These are phyloP conservation scores for Drosophila hydei DNA, from an alignment of 1,140 invertebrate species.

Conservation along the genomic window DNA sequence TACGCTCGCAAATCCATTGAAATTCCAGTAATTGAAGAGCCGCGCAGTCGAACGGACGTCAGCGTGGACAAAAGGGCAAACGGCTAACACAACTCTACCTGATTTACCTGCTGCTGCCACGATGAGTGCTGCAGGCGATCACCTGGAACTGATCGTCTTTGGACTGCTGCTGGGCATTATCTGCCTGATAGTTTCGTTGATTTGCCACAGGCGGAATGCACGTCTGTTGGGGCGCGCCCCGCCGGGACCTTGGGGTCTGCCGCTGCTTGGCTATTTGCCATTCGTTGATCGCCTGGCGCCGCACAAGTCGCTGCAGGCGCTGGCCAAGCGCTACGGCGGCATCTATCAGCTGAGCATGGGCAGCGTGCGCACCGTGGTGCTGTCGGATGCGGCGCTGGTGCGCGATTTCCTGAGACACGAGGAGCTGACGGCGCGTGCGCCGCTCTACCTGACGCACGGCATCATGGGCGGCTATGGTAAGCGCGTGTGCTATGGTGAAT, in stretches of 20 bases:
- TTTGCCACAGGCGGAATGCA: conserved; percentile 54
- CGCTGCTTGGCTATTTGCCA: conserved; percentile 91
- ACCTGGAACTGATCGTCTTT: conserved; percentile 21
- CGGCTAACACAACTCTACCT: neutral
- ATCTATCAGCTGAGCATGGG: conserved; percentile 90
- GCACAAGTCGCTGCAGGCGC: conserved; percentile 87
- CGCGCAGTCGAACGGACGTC: conserved; percentile 55
- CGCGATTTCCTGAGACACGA: conserved; percentile 89
- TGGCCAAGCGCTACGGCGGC: conserved; percentile 88
- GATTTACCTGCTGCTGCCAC: neutral
- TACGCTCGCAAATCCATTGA: conserved; percentile 60
- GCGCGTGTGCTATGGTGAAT: conserved; percentile 24
- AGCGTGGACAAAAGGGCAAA: conserved; percentile 1
- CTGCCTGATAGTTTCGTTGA: conserved; percentile 30
- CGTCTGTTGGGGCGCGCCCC: conserved; percentile 83
- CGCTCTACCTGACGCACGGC: conserved; percentile 92
- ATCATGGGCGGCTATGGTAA: conserved; percentile 94
- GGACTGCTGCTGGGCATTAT: conserved; percentile 36
- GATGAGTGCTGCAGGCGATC: neutral
- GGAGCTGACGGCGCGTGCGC: conserved; percentile 89
- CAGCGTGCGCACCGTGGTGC: conserved; percentile 88
- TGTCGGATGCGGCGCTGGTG: conserved; percentile 89
- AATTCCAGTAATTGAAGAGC: conserved; percentile 67
- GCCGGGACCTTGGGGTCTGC: conserved; percentile 91
- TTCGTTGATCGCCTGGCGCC: conserved; percentile 88